Evolutionary conservation across 2,888 invertebrate species (phyloP), one percentile per base, ranked within the genome.

Genomic region (Papilio elwesi): DNA sequence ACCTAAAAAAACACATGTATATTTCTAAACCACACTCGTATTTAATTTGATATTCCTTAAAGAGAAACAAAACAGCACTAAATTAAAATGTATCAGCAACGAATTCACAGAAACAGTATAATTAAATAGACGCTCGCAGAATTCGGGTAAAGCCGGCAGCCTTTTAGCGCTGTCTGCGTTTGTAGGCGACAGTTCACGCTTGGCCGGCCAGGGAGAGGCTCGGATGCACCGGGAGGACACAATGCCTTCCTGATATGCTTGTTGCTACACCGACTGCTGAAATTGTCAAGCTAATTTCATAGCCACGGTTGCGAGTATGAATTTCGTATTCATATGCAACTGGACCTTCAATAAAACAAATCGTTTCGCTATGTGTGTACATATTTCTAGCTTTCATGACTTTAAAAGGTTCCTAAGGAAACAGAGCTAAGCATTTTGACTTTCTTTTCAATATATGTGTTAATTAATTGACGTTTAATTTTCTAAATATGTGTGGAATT

Each of bases 141-240:
- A 73, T 74, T 75, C 76, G 72, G 67, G 68, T 72, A 72, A 66
- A 55, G 66, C 69, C 75, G 82, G 79, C 80, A 81, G 79, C 76
- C 80, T 82, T 81, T 80, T 79, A 79, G 78, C 69, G 13, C 65
- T 73, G 80, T 74, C 74, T 82, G 81, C 85, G 82, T 79, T 79
- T 79, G 79, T 81, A 82, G 80, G 74, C 77, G 76, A 77, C 79
- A 81, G 81, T 82, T 81, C 75, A 78, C 80, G 81, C 83, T 74
- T 71, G 77, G 81, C 73, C 76, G 77, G 12, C 15, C 52, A 43
- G 38, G 64, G 43, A 43, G 4, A 43, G 43, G 52, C 64, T 71
- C 13, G 53, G 48, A 59, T 68, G 67, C 47, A 64, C 67, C 70
- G 47, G 49, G 69, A 74, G 73, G 78, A 79, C 74, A 71, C 73